A percentile compares a stretch with the other conserved stretches of the same genome.
Evolutionary conservation across 2,797 vertebrate species (phyloP).

Genomic region (Denticeps clupeoides): DNA sequence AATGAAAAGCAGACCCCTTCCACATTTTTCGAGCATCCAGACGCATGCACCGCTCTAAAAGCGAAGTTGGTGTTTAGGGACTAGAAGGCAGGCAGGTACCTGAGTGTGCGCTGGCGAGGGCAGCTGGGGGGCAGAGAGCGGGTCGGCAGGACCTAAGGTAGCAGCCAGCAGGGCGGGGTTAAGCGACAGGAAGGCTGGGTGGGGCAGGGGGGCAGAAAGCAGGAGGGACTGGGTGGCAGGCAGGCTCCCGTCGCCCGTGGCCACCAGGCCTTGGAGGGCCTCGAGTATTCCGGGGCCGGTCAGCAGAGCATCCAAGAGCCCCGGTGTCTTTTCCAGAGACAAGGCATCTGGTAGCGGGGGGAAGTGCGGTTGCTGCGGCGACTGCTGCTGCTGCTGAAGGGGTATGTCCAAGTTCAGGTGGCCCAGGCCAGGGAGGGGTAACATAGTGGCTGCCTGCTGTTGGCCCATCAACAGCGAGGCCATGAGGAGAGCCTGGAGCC

Average conservation of each 20-base stretch:
- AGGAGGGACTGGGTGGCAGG: constrained; percentile 34
- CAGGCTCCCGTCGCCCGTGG: constrained; percentile 34
- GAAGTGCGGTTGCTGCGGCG: constrained; percentile 52
- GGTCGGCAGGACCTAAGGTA: constrained; percentile 52
- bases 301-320: constrained; percentile 60
- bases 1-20: too few relatives aligned
- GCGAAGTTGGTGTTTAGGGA: not conserved
- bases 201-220: constrained; percentile 47
- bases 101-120: constrained; percentile 45
- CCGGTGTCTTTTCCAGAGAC: constrained; percentile 52
- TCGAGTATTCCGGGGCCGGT: constrained; percentile 49
- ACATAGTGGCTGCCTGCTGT: constrained; percentile 49
- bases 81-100: constrained; percentile 37
- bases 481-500: constrained; percentile 68
- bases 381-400: constrained; percentile 56
- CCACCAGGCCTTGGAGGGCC: constrained; percentile 44
- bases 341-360: constrained; percentile 50
- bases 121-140: constrained; percentile 36
- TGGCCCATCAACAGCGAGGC: constrained; percentile 70
- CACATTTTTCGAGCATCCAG: too few relatives aligned
- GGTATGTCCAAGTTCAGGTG: constrained; percentile 65
- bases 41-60: too few relatives aligned
- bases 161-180: constrained; percentile 61
- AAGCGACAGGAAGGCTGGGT: constrained; percentile 55
- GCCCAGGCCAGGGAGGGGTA: constrained; percentile 56